A percentile compares a stretch with the other conserved stretches of the same genome.
These are phyloP conservation scores for Theonella swinhoei DNA, from an alignment of 37 sponge, comb jelly and placozoan species.

Conservation along the genomic window DNA sequence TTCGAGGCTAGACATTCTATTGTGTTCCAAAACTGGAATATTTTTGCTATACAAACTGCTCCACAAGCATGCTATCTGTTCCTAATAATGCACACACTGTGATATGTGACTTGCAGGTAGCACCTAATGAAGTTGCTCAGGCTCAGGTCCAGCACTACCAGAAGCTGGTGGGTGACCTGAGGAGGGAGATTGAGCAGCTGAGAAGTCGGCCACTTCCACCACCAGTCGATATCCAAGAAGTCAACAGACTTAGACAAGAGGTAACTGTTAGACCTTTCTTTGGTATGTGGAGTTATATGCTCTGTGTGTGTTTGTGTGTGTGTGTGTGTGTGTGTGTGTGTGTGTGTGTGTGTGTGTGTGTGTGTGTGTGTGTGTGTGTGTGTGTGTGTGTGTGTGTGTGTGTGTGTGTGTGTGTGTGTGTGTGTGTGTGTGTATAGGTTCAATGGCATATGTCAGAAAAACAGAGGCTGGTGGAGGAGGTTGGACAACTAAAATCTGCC, in stretches of 20 bases:
- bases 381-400: too few species aligned
- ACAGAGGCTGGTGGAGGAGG: not conserved
- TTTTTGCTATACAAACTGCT: too few species aligned
- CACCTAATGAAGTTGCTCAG: constrained; percentile 1
- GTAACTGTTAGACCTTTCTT: too few species aligned
- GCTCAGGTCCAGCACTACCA: constrained; percentile 8
- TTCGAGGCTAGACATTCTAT: too few species aligned
- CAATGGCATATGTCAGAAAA: not conserved
- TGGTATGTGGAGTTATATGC: not conserved
- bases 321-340: too few species aligned
- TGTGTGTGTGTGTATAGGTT: not conserved
- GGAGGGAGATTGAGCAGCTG: not conserved
- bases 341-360: too few species aligned
- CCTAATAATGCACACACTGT: too few species aligned
- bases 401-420: too few species aligned
- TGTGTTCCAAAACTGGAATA: too few species aligned
- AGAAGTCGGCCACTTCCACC: not conserved
- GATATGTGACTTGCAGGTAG: not conserved
- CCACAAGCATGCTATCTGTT: too few species aligned
- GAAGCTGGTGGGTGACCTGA: not conserved
- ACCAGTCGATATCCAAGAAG: not conserved
- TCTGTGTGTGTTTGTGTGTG: not conserved
- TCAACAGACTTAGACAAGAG: not conserved
- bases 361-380: too few species aligned
- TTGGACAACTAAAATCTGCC: not conserved